Conservation (phyloP, 2,797 vertebrate genomes). For the Margarornis squamiger region DNA sequence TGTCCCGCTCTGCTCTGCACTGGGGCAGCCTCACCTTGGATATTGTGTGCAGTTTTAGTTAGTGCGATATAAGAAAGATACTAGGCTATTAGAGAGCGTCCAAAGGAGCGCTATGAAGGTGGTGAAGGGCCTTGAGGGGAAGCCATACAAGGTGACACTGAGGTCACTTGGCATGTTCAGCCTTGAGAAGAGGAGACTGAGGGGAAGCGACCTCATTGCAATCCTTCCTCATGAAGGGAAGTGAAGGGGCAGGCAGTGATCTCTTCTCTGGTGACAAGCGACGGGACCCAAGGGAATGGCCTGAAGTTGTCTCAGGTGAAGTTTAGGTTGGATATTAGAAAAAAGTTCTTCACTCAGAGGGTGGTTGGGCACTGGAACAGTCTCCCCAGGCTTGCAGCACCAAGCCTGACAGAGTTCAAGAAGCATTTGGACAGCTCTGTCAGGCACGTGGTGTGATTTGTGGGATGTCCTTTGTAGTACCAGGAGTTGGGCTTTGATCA, state of each 20-base stretch:
- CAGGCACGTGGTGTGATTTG: accelerated
- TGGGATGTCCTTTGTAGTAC: too few relatives aligned
- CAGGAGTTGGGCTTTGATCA: background rate
- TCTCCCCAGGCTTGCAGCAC: background rate
- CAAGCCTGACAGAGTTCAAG: background rate
- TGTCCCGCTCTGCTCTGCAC: background rate
- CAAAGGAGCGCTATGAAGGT: background rate
- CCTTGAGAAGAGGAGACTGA: background rate
- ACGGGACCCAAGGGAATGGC: accelerated
- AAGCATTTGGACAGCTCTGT: background rate
- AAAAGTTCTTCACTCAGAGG: background rate
- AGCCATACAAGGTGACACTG: accelerated
- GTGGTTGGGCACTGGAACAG: background rate
- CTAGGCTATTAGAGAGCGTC: background rate
- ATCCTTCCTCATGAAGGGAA: accelerated
- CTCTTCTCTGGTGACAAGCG: background rate
- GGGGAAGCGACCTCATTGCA: background rate
- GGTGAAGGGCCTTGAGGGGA: background rate
- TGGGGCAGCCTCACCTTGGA: background rate
- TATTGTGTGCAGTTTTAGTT: background rate
- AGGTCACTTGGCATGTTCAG: background rate
- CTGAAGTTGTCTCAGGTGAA: background rate
- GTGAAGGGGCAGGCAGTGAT: background rate
- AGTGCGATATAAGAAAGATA: accelerated
- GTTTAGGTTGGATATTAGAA: background rate